These are phyloP conservation scores for Brachyrhaphis roseni DNA, from an alignment of 2,797 vertebrate species.

Conservation along the genomic window DNA sequence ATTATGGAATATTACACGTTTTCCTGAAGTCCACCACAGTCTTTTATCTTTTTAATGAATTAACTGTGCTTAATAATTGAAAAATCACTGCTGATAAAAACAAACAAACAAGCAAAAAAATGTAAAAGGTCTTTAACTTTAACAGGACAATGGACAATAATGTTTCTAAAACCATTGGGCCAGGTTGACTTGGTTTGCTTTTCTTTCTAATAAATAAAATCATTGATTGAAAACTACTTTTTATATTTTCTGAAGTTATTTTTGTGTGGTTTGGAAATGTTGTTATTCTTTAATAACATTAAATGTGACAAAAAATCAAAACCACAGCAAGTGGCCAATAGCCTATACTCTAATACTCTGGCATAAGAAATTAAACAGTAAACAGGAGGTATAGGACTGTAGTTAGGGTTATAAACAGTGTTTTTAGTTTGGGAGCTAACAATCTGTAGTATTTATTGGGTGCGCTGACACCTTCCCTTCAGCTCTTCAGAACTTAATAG, in stretches of 20 bases:
- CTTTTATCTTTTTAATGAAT: not conserved
- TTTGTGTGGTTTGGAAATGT: not conserved
- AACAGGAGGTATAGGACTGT: not conserved
- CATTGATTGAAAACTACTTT: not conserved
- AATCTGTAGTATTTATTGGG: slow-evolving; percentile 12
- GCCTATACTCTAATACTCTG: not conserved
- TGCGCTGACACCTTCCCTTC: not conserved
- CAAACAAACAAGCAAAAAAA: not conserved
- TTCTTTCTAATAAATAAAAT: not conserved
- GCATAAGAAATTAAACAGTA: not conserved
- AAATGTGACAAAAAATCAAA: not conserved
- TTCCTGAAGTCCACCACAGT: slow-evolving; percentile 25
- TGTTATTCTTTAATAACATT: not conserved
- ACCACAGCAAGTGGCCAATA: not conserved
- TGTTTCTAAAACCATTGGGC: not conserved
- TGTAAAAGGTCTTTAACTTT: too few species aligned
- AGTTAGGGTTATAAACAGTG: slow-evolving; percentile 2
- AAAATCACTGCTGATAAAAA: not conserved
- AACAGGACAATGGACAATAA: not conserved
- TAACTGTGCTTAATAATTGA: not conserved
- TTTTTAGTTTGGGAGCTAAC: not conserved
- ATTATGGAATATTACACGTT: slow-evolving; percentile 45
- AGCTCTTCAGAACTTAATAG: not conserved
- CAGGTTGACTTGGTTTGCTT: not conserved
- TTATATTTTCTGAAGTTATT: not conserved